Evolutionary conservation across 35 echinoderm and acorn worm genomes (phyloP), one percentile per base, ranked within the genome.

Genomic region (Stichopus chloronotus): DNA sequence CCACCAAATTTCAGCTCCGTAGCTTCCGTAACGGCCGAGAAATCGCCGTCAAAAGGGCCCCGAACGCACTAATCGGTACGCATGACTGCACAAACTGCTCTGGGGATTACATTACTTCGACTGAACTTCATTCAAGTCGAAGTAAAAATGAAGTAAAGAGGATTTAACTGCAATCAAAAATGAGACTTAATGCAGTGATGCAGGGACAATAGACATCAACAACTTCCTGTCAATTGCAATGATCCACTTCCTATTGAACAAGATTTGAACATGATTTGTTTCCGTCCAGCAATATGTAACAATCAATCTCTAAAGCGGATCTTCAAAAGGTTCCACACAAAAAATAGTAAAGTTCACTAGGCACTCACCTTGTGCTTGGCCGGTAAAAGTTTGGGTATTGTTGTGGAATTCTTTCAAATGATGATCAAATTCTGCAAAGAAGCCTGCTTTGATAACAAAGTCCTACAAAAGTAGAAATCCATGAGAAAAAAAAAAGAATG

Each of bases 381-480:
- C 55, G 25, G 55, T 13, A 65, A 60, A 63, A 58, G 13, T 23
- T 25, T 23, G n/a, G 53, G 96, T 95, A n/a, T 76, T 81, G 16
- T 54, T 56, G 19, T 93, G 88, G 52, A 97, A 55, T 57, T 93
- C 78, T 57, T 86, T 74, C 22, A 97, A 94, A 57, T 92, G 91
- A 55, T 78, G 63, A 12, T 97, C 96, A 95, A 95, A 95, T 87
- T 95, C 93, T 88, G 95, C 72, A 95, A 97, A 97, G 79, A 88
- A 95, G 17, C 91, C 74, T 52, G 81, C 94, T 87, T 95, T 88
- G 5, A 63, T 56, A 5, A 94, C 78, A 88, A 97, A 97, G 74
- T 91, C 76, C 96, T 97, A 59, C 55, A 6, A 83, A 55, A 83
- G 52, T 9, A 55, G 55, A 83, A 83, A 14, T 56, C 23, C 52